Evolutionary conservation across 2,113 vertebrate species (phyloP), one percentile per base, ranked within the genome.

Genomic region (Connochaetes taurinus): DNA sequence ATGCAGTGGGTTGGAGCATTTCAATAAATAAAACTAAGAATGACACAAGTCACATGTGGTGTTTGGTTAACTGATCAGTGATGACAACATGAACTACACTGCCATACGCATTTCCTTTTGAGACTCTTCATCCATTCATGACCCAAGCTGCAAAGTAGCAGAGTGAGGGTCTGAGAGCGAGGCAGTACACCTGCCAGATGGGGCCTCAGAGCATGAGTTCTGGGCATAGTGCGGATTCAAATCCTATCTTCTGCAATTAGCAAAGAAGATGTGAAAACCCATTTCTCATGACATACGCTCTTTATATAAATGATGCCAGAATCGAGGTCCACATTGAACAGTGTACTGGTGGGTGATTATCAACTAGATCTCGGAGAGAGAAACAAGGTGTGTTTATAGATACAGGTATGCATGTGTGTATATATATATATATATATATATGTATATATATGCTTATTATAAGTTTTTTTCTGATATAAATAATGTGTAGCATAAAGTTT

Each of bases 181-280:
- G 13, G 58, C 9, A 12, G 29, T 15, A 29, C 9, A 4, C 0
- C 33, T 64, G 43, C 47, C 23, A 7, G 3, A 4, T 1, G 8
- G 52, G 57, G 40, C 15, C 52, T 86, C 6, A 16, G 50, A 31
- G 53, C 3, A 0, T 12, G 4, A 17, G 13, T 53, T 78, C 58
- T 45, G 31, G 31, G 45, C 36, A 60, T 12, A 13, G 71, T 6
- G 58, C 31, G 9, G 13, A 45, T 78, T 71, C 64, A 52, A 17
- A 53, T 74, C 29, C n/a, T 7, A 1, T 50, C 52, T 81, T 94
- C 25, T 13, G 62, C 19, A 80, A 43, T 64, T 36, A 94, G 55
- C 55, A 83, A 74, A 90, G 76, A 14, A 57, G 43, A 29, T 16
- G 25, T 1, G 3, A 6, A 92, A 58, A 81, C 47, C 27, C 27